Evolutionary conservation across 2,888 invertebrate species (phyloP), one percentile per base, ranked within the genome.

Genomic region (Hypena proboscidalis): DNA sequence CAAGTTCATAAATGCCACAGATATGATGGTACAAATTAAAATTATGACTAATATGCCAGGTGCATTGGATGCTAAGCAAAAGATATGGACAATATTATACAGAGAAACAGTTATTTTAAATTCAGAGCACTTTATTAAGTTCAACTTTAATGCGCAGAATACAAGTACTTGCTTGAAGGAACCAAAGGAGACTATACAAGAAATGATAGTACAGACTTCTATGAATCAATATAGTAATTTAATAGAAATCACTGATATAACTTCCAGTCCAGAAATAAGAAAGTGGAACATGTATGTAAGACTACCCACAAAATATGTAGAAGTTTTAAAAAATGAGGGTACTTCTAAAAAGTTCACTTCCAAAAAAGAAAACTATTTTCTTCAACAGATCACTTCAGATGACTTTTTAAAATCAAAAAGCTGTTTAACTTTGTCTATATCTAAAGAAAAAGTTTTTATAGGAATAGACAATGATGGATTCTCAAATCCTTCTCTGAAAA

Each of bases 71-170:
- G 52, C 56, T 7, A 82, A 71, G 11, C 64, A 83, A 51, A 70
- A 53, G 21, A 49, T 81, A n/a, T 87, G 83, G 80, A 61, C 60
- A 2, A 51, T 76, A 5, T 50, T 90, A 2, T 83, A 83, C 36
- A 65, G 53, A 19, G 82, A 82, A 48, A 38, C 55, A 20, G 53
- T 80, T 2, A 27, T 35, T 11, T 31, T 90, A 13, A 67, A 67
- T 30, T 70, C 83, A 0, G 84, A 87, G 59, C 70, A 86, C 44
- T 89, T 90, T 36, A 79, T 88, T 6, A 78, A 68, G 56, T 60
- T 53, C 23, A 59, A 53, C n/a, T 13, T 45, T 4, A 49, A 54
- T 38, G 33, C 35, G 14, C n/a, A n/a, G n/a, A 57, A 61, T 23
- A 49, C 44, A 27, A 45, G 38, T 8, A 26, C 34, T 1, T 51